Conservation (phyloP, 2,888 invertebrate genomes). For the Heteropelma amictum region DNA sequence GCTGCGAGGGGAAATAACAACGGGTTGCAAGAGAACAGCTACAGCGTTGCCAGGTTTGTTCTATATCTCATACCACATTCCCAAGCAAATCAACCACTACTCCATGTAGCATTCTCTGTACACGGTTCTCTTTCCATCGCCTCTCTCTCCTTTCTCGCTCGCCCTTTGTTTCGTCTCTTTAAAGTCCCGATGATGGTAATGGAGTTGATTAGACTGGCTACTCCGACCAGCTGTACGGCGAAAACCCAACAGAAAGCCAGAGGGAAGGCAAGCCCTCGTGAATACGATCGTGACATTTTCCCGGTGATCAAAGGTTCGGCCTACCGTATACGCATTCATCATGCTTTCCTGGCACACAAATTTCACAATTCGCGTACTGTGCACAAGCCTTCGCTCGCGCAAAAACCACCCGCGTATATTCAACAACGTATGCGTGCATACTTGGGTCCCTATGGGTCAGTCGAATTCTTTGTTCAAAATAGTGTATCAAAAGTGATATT, state of each 20-base stretch:
- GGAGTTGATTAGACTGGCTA: conserved; percentile 47
- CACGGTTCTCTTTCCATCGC: not conserved
- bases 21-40: conserved; percentile 22
- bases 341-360: not conserved
- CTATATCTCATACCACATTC: conserved; percentile 4
- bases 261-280: not conserved
- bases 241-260: not conserved
- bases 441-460: not conserved
- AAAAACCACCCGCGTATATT: not conserved
- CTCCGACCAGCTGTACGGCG: conserved; percentile 19
- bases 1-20: conserved; percentile 28
- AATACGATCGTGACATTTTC: conserved; percentile 42
- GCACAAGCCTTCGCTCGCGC: not conserved
- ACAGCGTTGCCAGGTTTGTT: conserved; percentile 3
- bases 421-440: not conserved
- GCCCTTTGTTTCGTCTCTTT: conserved; percentile 38
- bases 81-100: conserved; percentile 29
- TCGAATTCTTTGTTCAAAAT: not conserved
- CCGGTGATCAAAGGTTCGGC: conserved; percentile 31
- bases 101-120: not conserved
- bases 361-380: not conserved
- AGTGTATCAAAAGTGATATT: not conserved
- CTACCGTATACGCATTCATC: not conserved
- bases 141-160: not conserved
- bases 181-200: conserved; percentile 42